phyloP scores from a whole-genome alignment of 2,113 vertebrate genomes.

The Opisthocomus hoazin region DNA sequence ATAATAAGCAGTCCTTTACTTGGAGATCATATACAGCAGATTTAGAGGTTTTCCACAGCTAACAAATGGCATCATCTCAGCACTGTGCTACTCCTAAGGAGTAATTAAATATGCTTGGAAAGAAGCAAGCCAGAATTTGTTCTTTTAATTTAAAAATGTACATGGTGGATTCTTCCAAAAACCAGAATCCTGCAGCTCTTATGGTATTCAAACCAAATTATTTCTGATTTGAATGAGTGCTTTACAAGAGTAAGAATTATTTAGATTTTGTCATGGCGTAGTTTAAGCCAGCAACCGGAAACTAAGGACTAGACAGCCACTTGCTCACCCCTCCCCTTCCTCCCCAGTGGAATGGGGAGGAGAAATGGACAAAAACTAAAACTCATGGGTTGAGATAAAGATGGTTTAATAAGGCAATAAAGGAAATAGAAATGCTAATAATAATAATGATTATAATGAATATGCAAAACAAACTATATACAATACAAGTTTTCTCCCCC shows the following conservation, averaged over 20 bases:
- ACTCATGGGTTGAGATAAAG: no score
- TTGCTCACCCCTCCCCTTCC: no score
- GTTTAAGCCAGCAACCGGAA: no score
- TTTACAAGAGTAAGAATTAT: neutral
- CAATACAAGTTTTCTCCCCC: no score
- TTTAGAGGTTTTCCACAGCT: neutral
- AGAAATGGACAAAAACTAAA: no score
- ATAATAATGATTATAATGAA: no score
- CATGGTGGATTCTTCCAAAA: neutral
- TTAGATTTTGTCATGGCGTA: no score
- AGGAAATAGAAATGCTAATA: no score
- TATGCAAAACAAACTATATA: no score
- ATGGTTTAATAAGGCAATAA: no score
- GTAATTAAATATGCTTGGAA: neutral
- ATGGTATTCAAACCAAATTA: neutral
- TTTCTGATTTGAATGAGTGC: neutral
- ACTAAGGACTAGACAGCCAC: no score
- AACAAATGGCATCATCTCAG: neutral
- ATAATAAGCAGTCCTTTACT: neutral
- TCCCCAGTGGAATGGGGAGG: no score
- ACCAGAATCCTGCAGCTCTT: neutral
- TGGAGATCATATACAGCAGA: neutral
- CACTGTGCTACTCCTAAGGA: neutral
- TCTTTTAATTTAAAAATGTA: neutral
- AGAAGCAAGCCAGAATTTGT: neutral